A percentile compares a stretch with the other conserved stretches of the same genome.
phyloP scores from a whole-genome alignment of 2,797 vertebrate species.

The Apogon hyalosoma region DNA sequence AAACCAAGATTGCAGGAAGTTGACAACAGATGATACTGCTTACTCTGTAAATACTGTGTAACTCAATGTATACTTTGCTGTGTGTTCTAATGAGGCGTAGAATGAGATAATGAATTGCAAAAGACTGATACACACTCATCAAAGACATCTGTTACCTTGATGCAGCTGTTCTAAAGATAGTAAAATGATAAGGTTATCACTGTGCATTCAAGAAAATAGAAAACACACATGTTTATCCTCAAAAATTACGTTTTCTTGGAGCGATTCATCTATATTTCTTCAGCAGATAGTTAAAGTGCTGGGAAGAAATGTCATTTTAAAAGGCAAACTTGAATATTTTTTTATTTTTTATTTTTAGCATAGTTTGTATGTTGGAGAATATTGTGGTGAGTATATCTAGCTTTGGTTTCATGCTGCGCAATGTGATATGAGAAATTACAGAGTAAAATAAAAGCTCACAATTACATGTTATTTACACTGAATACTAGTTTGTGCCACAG shows the following conservation, averaged over 20 bases:
- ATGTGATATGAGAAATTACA: conserved; percentile 12
- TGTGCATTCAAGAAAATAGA: background rate
- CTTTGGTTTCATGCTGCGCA: background rate
- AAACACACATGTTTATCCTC: background rate
- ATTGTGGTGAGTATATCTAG: no score
- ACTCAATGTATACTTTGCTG: conserved; percentile 15
- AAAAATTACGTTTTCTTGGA: no score
- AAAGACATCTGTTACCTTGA: conserved; percentile 16
- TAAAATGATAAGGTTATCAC: background rate
- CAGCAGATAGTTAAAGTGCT: no score
- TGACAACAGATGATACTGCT: conserved; percentile 66
- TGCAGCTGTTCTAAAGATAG: conserved; percentile 6
- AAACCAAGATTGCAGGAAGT: conserved; percentile 68
- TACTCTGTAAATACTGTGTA: conserved; percentile 31
- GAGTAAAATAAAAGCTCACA: conserved; percentile 4
- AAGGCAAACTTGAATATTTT: no score
- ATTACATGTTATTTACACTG: background rate
- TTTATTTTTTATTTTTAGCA: no score
- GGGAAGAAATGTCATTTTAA: no score
- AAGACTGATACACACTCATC: conserved; percentile 14
- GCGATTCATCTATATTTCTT: no score
- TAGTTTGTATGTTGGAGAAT: no score
- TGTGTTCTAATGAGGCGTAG: conserved; percentile 31
- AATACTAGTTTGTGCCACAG: background rate
- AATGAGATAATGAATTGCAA: conserved; percentile 24